Evolutionary conservation across 2,113 vertebrate species (phyloP).

Genomic region (Macrotis lagotis): DNA sequence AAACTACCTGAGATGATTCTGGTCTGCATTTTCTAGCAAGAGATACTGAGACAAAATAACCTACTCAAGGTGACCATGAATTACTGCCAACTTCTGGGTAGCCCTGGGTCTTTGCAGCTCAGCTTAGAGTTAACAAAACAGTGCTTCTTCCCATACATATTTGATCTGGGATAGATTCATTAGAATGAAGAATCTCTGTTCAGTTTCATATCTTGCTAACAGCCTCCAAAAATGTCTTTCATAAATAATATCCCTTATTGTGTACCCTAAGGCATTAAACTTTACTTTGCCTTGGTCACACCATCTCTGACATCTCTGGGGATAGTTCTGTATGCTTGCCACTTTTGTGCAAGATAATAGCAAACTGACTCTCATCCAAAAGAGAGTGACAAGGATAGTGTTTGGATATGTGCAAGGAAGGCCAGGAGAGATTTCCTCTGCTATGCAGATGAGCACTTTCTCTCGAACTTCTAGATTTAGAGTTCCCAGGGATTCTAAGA

Average conservation of each 20-base stretch:
- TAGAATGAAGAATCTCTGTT: constrained; percentile 33
- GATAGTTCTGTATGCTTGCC: not conserved
- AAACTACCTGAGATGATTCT: not conserved
- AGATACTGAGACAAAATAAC: not conserved
- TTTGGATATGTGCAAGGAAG: not conserved
- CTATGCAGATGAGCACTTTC: not conserved
- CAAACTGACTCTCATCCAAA: not conserved
- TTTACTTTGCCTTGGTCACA: not conserved
- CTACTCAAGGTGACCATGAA: not conserved
- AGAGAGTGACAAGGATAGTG: not conserved
- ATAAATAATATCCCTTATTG: not conserved
- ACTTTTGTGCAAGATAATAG: not conserved
- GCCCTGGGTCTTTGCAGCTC: not conserved
- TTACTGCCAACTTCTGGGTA: not conserved
- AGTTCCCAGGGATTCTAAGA: not conserved
- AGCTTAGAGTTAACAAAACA: not conserved
- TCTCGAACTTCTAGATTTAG: not conserved
- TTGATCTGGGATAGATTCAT: not conserved
- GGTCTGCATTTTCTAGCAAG: not conserved
- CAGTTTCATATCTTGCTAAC: not conserved
- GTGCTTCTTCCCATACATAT: not conserved
- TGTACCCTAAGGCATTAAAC: not conserved
- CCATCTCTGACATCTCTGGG: not conserved
- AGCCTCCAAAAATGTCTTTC: constrained; percentile 7
- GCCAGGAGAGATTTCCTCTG: not conserved